Evolutionary conservation across 37 sponge, comb jelly and placozoan species (phyloP), one percentile per base, ranked within the genome.

Genomic region (Cliona cf. orientalis): DNA sequence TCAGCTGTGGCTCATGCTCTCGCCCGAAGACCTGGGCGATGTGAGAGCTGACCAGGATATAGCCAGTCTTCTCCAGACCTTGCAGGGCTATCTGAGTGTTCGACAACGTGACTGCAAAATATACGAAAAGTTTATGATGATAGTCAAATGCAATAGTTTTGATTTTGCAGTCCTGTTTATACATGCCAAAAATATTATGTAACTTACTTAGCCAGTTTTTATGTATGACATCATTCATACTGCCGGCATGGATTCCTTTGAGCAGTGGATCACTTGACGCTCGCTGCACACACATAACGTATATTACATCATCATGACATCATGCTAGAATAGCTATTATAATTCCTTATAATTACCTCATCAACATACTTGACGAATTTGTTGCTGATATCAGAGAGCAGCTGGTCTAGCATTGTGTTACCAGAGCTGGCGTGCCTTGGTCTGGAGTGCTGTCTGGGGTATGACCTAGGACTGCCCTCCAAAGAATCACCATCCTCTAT

Each of bases 11-110:
- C 32, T 80, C 46, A 44, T 93, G 96, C 46, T 84, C 86, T 40
- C 75, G 73, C 36, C 78, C 87, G 36, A 82, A 86, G 42, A 93
- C 58, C n/a, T 87, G 88, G n/a, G 96, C 80, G 2, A 84, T 32
- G 66, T 75, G 74, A 0, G 96, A 80, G 66, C 90, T 90, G 45
- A 78, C 84, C 41, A 93, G n/a, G 29, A 93, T 75, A 66, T 65
- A 88, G 39, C 96, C 96, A 32, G 37, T 44, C 28, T 80, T 62
- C 78, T 93, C 95, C 36, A 86, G 63, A 17, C 91, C 96, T 62
- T 93, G 85, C 2, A 96, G 80, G 2, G 86, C 89, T 41, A 96
- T 45, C 80, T 96, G 96, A 6, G 83, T 90, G 85, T 96, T 96
- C 35, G 61, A 72, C 42, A 93, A 66, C 43, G 87, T 87, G 35